Evolutionary conservation across 2,113 vertebrate species (phyloP), one percentile per base, ranked within the genome.

Genomic region (Alethe diademata): DNA sequence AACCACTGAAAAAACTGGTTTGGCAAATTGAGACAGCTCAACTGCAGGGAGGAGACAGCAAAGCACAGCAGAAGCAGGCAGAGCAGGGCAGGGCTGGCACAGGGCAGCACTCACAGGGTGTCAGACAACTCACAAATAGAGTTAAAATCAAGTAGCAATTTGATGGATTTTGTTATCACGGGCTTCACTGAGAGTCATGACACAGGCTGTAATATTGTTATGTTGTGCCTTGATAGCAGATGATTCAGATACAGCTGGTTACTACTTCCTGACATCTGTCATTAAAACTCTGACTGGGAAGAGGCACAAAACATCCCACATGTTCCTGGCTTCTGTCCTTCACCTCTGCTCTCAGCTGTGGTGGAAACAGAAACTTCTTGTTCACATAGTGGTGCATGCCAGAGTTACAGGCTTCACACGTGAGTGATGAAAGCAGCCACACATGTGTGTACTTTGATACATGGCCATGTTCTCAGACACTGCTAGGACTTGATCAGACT

Each of bases 331-430:
- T 94, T 80, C 64, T 83, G 50, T 65, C 33, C 67, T 66, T 78
- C 42, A 42, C 19, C 69, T 93, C 47, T 2, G 3, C 69, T 73
- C 33, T 78, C 58, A 80, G 86, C 47, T 74, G 67, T 78, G 74
- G 47, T 33, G 50, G 76, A 93, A 88, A 51, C 67, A 95, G 86
- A 92, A 91, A 73, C 51, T 80, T 86, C 58, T 86, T 67, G 74
- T 72, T 86, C 91, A 64, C 50, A 26, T 8, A 57, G 54, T 8
- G 42, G 70, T 3, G 14, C 26, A 11, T 26, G 54, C 58, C 67
- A 78, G 83, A 82, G 42, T 8, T 61, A 54, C 38, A 92, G 82
- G 64, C 48, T 88, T 48, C 75, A 61, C 54, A 54, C 2, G 20
- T 0, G 26, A 79, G 54, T 48, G 75, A 65, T 57, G 64, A 96